Evolutionary conservation across 1,140 invertebrate genomes (phyloP).

Genomic region (Metopolophium dirhodum): DNA sequence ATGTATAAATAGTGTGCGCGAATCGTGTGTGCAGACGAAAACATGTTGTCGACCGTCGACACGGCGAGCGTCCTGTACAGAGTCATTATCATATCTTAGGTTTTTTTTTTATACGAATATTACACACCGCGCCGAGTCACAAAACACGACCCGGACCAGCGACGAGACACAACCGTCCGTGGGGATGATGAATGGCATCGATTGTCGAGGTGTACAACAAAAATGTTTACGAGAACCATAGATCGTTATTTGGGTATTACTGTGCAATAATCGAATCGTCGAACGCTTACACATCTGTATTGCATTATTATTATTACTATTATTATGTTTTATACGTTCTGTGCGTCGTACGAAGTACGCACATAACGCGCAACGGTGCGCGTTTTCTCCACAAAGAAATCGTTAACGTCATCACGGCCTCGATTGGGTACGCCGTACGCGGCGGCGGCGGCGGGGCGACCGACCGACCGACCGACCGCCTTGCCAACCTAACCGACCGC

Average conservation of each 20-base stretch:
- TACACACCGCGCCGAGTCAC: background rate
- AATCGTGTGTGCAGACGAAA: background rate
- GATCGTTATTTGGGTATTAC: background rate
- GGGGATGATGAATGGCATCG: background rate
- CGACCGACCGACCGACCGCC: constrained; percentile 29
- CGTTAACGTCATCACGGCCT: constrained; percentile 57
- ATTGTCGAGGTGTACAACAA: background rate
- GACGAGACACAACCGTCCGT: background rate
- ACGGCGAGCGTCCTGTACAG: constrained; percentile 39
- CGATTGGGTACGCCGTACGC: constrained; percentile 31
- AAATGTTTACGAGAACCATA: background rate
- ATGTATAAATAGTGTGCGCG: background rate
- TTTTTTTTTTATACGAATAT: background rate
- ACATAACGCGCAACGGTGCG: constrained; percentile 25
- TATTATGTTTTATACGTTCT: background rate
- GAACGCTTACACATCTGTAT: background rate
- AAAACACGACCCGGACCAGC: background rate
- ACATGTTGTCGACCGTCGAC: background rate
- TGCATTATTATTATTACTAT: background rate
- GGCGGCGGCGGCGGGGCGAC: constrained; percentile 16
- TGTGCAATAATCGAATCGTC: background rate
- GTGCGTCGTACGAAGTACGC: background rate
- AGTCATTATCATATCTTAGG: background rate
- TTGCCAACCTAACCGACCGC: constrained; percentile 51
- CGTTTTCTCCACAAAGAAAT: constrained; percentile 57